Conservation (phyloP, 2,113 vertebrate species). For the Ptyas mucosa region DNA sequence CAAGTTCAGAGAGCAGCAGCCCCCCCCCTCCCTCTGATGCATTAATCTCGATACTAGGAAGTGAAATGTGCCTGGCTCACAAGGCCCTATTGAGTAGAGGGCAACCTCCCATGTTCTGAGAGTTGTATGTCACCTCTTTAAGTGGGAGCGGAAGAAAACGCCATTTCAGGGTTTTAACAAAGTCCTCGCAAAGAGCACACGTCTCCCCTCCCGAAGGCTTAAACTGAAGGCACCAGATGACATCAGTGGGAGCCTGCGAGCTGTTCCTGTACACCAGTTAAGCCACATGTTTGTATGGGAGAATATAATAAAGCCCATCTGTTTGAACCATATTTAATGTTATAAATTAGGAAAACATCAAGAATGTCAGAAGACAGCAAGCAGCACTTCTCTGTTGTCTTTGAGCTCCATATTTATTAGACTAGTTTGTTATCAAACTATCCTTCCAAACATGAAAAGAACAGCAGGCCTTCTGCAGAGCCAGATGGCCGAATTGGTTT, state of each 20-base stretch:
- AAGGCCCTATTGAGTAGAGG: not conserved
- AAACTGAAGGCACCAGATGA: constrained; percentile 35
- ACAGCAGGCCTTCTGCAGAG: constrained; percentile 76
- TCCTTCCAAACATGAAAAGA: constrained; percentile 76
- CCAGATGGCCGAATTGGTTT: constrained; percentile 75
- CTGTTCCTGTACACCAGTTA: constrained; percentile 64
- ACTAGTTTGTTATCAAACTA: constrained; percentile 79
- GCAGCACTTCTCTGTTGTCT: constrained; percentile 69
- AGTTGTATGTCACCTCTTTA: not conserved
- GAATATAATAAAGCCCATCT: constrained; percentile 77
- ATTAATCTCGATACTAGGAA: not conserved
- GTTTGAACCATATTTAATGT: constrained; percentile 75
- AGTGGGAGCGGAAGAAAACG: not conserved
- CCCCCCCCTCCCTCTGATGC: not conserved
- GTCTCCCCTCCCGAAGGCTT: constrained; percentile 16
- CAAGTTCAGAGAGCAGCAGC: too few relatives aligned
- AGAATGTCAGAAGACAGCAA: constrained; percentile 65
- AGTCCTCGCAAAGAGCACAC: constrained; percentile 28
- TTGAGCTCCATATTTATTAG: constrained; percentile 72
- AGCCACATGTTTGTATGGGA: constrained; percentile 72
- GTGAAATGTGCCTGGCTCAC: not conserved
- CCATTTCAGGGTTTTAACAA: not conserved
- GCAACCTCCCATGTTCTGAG: not conserved
- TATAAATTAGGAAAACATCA: constrained; percentile 76
- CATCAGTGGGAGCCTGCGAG: constrained; percentile 55